Conservation (phyloP, 2,113 vertebrate genomes). For the Hippocampus zosterae region DNA sequence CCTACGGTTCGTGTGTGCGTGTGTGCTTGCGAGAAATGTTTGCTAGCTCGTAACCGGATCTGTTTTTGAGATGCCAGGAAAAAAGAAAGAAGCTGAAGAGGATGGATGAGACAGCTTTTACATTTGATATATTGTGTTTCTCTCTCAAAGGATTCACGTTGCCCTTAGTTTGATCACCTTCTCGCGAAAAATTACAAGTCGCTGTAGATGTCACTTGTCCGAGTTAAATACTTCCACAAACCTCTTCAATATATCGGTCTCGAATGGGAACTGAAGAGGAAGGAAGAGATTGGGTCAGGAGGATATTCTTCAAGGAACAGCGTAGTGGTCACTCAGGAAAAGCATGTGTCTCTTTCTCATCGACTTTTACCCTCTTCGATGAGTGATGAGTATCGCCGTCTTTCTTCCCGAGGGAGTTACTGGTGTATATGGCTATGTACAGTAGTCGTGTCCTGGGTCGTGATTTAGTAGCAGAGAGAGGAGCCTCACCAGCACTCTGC, state of each 20-base stretch:
- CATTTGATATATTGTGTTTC: slow-evolving; percentile 3
- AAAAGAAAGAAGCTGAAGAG: slow-evolving; percentile 21
- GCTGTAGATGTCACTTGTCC: slow-evolving; percentile 16
- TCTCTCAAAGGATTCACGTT: slow-evolving; percentile 4
- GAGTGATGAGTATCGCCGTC: slow-evolving; percentile 62
- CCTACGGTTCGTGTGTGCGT: slow-evolving; percentile 1
- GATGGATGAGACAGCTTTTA: slow-evolving; percentile 36
- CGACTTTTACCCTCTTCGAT: slow-evolving; percentile 33
- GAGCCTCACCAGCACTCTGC: slow-evolving; percentile 36
- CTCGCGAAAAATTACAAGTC: slow-evolving; percentile 36
- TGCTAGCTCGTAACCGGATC: slow-evolving; percentile 46
- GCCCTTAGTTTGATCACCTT: slow-evolving; percentile 8
- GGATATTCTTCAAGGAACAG: slow-evolving; percentile 56
- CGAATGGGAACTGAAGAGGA: slow-evolving; percentile 40
- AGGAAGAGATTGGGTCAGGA: slow-evolving; percentile 48
- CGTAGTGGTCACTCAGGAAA: slow-evolving; percentile 49
- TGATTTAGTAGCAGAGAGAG: slow-evolving; percentile 46
- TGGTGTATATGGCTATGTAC: slow-evolving; percentile 46
- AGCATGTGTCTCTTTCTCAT: slow-evolving; percentile 32
- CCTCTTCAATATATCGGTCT: slow-evolving; percentile 37
- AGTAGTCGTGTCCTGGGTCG: slow-evolving; percentile 52
- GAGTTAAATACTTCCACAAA: slow-evolving; percentile 26
- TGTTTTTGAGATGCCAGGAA: slow-evolving; percentile 39
- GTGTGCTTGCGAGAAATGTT: slow-evolving; percentile 34
- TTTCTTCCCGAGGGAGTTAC: slow-evolving; percentile 16